These are phyloP conservation scores for Spodoptera littoralis DNA, from an alignment of 2,888 invertebrate species.

Conservation along the genomic window DNA sequence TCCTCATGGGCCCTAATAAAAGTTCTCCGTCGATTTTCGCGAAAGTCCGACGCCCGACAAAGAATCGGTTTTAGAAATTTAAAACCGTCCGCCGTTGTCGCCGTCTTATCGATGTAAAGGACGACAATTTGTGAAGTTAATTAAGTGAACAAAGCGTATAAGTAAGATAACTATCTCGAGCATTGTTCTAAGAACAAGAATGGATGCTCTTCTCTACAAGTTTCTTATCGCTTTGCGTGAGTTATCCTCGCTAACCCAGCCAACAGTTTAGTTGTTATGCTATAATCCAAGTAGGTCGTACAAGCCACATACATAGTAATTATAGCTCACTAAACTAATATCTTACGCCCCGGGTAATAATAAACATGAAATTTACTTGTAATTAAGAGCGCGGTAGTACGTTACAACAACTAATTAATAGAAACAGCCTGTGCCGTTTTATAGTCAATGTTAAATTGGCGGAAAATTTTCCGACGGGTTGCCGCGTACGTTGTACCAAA, in stretches of 20 bases:
- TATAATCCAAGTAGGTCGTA: constrained; percentile 58
- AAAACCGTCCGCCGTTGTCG: constrained; percentile 54
- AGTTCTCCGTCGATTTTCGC: constrained; percentile 57
- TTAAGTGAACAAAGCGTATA: constrained; percentile 79
- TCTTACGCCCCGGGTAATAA: constrained; percentile 43
- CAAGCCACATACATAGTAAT: constrained; percentile 62
- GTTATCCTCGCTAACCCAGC: constrained; percentile 67
- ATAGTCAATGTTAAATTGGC: constrained; percentile 44
- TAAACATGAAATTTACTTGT: constrained; percentile 53
- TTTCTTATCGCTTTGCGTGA: constrained; percentile 77
- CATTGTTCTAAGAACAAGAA: constrained; percentile 76
- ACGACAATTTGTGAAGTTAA: constrained; percentile 81
- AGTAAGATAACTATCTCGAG: constrained; percentile 75
- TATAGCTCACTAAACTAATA: constrained; percentile 56
- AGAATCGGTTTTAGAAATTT: constrained; percentile 66
- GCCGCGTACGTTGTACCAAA: constrained; percentile 34
- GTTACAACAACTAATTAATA: constrained; percentile 53
- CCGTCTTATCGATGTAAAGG: constrained; percentile 65
- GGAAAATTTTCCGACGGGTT: constrained; percentile 31
- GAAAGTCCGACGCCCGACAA: constrained; percentile 48
- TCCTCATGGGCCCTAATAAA: constrained; percentile 64
- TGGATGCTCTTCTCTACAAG: constrained; percentile 72
- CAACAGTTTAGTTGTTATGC: constrained; percentile 63
- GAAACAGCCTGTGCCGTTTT: constrained; percentile 44
- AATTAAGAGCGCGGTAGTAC: constrained; percentile 46